Base-by-base conservation (phyloP, 2,888 invertebrate genomes). In the Geotrupes spiniger region DNA sequence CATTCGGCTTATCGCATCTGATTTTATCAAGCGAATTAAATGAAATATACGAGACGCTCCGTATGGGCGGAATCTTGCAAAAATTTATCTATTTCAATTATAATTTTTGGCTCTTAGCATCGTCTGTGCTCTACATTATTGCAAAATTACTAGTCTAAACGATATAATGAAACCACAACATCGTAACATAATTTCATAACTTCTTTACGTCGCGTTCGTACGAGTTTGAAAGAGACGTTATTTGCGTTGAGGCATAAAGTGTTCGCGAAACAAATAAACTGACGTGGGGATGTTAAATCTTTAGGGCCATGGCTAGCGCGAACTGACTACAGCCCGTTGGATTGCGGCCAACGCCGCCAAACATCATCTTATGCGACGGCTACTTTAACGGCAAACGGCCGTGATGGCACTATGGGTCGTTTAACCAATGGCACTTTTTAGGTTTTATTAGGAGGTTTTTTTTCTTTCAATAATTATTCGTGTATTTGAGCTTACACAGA, bases 281-380 rank as follows among this genome's bases (percentile, higher is more conserved):
- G 51, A 46, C 51, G 38, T 51, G 29, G 37, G 42, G n/a, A n/a
- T n/a, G n/a, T n/a, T n/a, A n/a, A n/a, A n/a, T n/a, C n/a, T n/a
- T n/a, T n/a, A n/a, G n/a, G n/a, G n/a, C 31, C 28, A 29, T 31
- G 36, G 40, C 27, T 50, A 21, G 42, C n/a, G n/a, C n/a, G n/a
- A n/a, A n/a, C n/a, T n/a, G 28, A 29, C 10, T 29, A 11, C 29
- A 29, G 66, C 67, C 64, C 63, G 66, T 66, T 68, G 68, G 68
- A 68, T 60, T 66, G 62, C 60, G 60, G 68, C 68, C 68, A 69
- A 66, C 62, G 46, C 50, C 49, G 6, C 4, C 21, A 57, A 57
- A 58, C 33, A 60, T 61, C 63, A 63, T 61, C 61, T 58, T 58
- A 48, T 63, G 59, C 58, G 56, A 58, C 62, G 62, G 64, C 61